Evolutionary conservation across 1,140 invertebrate genomes (phyloP), one percentile per base, ranked within the genome.

Genomic region (Bactericera cockerelli): DNA sequence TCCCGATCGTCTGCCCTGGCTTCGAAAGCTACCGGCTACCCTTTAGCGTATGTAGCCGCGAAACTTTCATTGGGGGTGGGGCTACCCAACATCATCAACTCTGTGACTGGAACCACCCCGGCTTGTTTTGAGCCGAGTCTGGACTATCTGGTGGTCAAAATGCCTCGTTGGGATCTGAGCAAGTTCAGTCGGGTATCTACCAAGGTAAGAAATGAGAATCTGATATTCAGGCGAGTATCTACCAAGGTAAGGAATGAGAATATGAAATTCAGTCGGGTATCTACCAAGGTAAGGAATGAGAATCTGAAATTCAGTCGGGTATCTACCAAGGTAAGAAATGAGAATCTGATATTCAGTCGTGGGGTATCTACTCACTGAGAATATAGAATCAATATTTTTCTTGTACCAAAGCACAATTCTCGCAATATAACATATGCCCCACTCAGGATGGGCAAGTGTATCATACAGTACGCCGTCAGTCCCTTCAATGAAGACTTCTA

Each of bases 71-170:
- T 99, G 3, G 90, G 92, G n/a, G 83, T 89, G 63, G 77, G 89
- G 2, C 74, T 99, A 39, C 85, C 89, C 0, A 76, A 86, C 26
- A 87, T 99, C 11, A 84, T 82, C 59, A 99, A 99, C 71, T 92
- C 89, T 1, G 95, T 99, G 0, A 99, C 96, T 10, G 86, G 86
- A 19, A 80, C 84, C n/a, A 99, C 96, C 0, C 99, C 96, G 0
- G 95, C 97, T 8, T 99, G 96, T 69, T 99, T 99, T 72, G 97
- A 99, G 71, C 97, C 97, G 0, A 97, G 93, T 72, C 77, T 99
- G 56, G 97, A 99, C 79, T 99, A 99, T 68, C 98, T 94, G 73
- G 96, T 99, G 2, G 93, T 99, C 0, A 91, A 91, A 76, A 93
- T 98, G 66, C 95, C 95, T 0, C 78, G 97, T 66, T 99, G 96